Evolutionary conservation across 2,888 invertebrate species (phyloP), one percentile per base, ranked within the genome.

Genomic region (Chesias legatella): DNA sequence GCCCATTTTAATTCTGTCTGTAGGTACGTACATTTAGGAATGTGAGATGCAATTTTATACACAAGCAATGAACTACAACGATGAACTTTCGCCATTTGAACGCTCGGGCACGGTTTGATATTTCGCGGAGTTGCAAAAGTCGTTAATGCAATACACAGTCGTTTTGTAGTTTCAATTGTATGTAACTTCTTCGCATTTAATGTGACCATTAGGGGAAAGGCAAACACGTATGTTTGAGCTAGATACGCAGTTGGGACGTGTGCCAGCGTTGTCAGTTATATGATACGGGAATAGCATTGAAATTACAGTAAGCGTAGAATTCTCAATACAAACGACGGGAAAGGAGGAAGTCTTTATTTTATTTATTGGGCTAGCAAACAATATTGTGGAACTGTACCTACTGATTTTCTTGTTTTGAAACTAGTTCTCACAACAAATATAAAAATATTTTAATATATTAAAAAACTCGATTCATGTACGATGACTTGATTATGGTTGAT

Each of bases 51-150:
- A 58, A 58, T 66, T 62, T 64, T 55, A 57, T 51, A 43, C 48
- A 49, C 51, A 55, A 60, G 60, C 60, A 58, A 58, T 60, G 56
- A 53, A 53, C 45, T 56, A 51, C 54, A 51, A 52, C 44, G 56
- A 40, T 62, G 59, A 72, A 74, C 73, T 74, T 73, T 73, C 48
- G 63, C 65, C 66, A 74, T 75, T 72, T 67, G 59, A 56, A 54
- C 63, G 51, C 53, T 56, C 48, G 48, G 49, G 53, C 57, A 60
- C 56, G 59, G 58, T 63, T 63, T 71, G 67, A 67, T 70, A 71
- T 70, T 70, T 68, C 58, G 49, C 58, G 57, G 47, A 65, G 63
- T 67, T 69, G 56, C 64, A 37, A 52, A 58, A 44, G 56, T 60
- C 51, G 60, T 62, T 67, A 63, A 63, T 64, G 59, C 63, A 61